These are phyloP conservation scores for Chrysolina americana DNA, from an alignment of 2,888 invertebrate genomes.

Conservation along the genomic window DNA sequence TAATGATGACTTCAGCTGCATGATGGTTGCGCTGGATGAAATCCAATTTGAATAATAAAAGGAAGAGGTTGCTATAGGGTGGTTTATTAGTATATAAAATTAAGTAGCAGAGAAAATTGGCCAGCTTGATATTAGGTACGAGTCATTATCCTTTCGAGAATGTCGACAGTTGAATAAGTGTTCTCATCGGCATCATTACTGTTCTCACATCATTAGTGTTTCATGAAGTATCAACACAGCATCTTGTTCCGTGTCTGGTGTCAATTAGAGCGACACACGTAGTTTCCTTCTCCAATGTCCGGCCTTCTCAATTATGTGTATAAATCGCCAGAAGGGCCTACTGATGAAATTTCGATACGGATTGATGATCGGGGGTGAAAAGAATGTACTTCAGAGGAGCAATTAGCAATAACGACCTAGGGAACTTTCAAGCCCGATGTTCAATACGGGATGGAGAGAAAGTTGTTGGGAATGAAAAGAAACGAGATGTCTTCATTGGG, in stretches of 20 bases:
- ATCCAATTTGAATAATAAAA: too few relatives aligned
- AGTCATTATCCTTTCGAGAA: not conserved
- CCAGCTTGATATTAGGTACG: too few relatives aligned
- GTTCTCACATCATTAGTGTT: not conserved
- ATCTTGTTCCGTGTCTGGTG: not conserved
- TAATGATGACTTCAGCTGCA: too few relatives aligned
- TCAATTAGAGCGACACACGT: constrained; percentile 15
- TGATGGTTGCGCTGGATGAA: too few relatives aligned
- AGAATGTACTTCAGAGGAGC: constrained; percentile 31
- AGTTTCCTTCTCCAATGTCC: constrained; percentile 28
- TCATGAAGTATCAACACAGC: not conserved
- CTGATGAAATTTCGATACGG: constrained; percentile 35
- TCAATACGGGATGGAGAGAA: not conserved
- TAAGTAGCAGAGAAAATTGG: too few relatives aligned
- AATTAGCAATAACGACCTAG: constrained; percentile 41
- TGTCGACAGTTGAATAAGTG: not conserved
- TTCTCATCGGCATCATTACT: not conserved
- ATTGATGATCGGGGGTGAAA: constrained; percentile 26
- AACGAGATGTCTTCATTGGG: too few relatives aligned
- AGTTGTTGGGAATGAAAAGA: not conserved
- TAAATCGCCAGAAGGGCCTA: constrained; percentile 31
- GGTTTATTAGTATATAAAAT: too few relatives aligned
- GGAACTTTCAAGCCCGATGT: constrained; percentile 19
- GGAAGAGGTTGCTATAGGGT: too few relatives aligned
- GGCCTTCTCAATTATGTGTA: constrained; percentile 29